Percentiles rank a stretch among this genome's conserved stretches.
phyloP scores from a whole-genome alignment of 2,888 invertebrate species.

The Lordiphosa andalusiaca region DNA sequence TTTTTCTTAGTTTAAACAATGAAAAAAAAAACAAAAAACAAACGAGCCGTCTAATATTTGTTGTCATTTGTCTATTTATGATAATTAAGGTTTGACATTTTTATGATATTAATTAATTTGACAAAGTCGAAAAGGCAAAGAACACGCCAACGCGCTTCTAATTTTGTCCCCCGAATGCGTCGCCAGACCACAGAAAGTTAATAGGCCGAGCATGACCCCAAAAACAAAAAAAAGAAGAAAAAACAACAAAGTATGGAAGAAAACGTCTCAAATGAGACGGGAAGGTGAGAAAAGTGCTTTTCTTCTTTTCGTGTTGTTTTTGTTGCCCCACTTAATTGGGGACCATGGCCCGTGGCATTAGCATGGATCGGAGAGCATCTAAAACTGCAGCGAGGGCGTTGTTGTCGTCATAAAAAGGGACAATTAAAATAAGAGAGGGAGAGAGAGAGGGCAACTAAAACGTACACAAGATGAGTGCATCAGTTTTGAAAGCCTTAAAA shows the following conservation, averaged over 20 bases:
- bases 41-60: conserved; percentile 65
- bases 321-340: conserved; percentile 50
- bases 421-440: conserved; percentile 7
- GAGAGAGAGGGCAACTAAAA: too few species aligned
- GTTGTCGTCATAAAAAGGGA: too few species aligned
- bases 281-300: conserved; percentile 58
- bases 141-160: conserved; percentile 58
- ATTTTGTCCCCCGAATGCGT: conserved; percentile 67
- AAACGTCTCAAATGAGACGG: conserved; percentile 22
- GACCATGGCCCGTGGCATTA: conserved; percentile 48
- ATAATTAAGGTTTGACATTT: conserved; percentile 72
- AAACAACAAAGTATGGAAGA: conserved; percentile 12
- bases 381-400: conserved; percentile 49
- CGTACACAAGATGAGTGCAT: too few species aligned
- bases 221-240: conserved; percentile 33
- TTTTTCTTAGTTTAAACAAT: conserved; percentile 15
- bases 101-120: conserved; percentile 76
- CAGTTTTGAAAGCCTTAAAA: too few species aligned
- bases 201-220: conserved; percentile 63
- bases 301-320: conserved; percentile 16
- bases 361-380: conserved; percentile 54
- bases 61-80: conserved; percentile 70
- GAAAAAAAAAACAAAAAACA: conserved; percentile 50
- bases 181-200: conserved; percentile 65
- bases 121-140: conserved; percentile 29